Evolutionary conservation across 2,113 vertebrate genomes (phyloP), one percentile per base, ranked within the genome.

Genomic region (Tinamus guttatus): DNA sequence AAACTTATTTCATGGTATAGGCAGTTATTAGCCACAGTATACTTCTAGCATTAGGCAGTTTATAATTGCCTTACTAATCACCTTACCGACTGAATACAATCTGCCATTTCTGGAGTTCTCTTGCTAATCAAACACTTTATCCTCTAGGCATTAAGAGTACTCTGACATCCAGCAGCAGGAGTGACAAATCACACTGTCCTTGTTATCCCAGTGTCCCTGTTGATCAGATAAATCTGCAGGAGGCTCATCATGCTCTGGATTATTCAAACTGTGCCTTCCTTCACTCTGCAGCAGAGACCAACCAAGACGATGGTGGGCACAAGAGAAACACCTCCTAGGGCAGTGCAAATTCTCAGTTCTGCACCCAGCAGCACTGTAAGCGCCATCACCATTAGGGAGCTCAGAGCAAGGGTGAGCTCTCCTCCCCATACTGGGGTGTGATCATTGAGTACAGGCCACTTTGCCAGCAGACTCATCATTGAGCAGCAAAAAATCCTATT

Each of bases 51-150:
- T 92, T 67, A 89, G 86, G 62, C 70, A 67, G 76, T 87, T 95
- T 81, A 75, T 85, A 93, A 83, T 85, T 86, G 81, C 11, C 0
- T 87, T 92, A 70, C 85, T 95, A 96, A 93, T 93, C 93, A 65
- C 92, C 93, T 92, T 91, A 94, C 85, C 68, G 64, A 27, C 88
- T 86, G 80, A 86, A 69, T 78, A 64, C 95, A 94, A 94, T 86
- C 85, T 94, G 94, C 93, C 79, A 56, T 91, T 94, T 85, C 94
- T 95, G 95, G 93, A 95, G 86, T 92, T 81, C 82, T 94, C 38
- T 88, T 80, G 54, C 64, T 49, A 86, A 75, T 71, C 90, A 93
- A 90, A 71, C 15, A 0, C 80, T 40, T 25, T 68, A 51, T 88
- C 90, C 90, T 95, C 9, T 8, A 89, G 85, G 79, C 93, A 92